These are phyloP conservation scores for Acrocyrtus sp. DNA, from an alignment of 2,888 invertebrate genomes.

Conservation along the genomic window DNA sequence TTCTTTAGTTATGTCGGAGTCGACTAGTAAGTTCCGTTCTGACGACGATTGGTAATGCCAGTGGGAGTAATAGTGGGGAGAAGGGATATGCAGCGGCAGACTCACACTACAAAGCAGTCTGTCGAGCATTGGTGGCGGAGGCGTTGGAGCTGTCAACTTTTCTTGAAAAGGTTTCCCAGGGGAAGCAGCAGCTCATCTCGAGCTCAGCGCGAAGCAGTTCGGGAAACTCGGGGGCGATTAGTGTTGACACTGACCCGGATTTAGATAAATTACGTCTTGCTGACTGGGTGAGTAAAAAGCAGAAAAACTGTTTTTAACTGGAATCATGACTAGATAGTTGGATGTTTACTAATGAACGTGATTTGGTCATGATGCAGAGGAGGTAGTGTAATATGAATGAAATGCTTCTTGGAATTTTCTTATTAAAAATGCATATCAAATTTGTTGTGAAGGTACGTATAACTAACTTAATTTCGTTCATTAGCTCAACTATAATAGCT, in stretches of 20 bases:
- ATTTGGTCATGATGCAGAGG: no score
- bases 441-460: no score
- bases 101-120: conserved; percentile 89
- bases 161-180: conserved; percentile 82
- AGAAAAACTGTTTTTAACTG: neutral
- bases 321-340: no score
- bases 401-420: no score
- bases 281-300: conserved; percentile 88
- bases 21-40: conserved; percentile 60
- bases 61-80: conserved; percentile 68
- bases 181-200: conserved; percentile 67
- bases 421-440: no score
- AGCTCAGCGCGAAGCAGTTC: conserved; percentile 68
- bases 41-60: conserved; percentile 69
- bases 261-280: conserved; percentile 85
- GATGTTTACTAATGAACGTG: no score
- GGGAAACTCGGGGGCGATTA: conserved; percentile 65
- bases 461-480: no score
- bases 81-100: conserved; percentile 70
- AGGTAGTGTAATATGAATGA: no score
- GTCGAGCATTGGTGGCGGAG: conserved; percentile 91
- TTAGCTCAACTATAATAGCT: no score
- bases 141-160: conserved; percentile 90
- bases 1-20: conserved; percentile 55
- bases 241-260: conserved; percentile 73